Conservation (phyloP, 1,140 invertebrate species). For the Neuroterus valhalla region DNA sequence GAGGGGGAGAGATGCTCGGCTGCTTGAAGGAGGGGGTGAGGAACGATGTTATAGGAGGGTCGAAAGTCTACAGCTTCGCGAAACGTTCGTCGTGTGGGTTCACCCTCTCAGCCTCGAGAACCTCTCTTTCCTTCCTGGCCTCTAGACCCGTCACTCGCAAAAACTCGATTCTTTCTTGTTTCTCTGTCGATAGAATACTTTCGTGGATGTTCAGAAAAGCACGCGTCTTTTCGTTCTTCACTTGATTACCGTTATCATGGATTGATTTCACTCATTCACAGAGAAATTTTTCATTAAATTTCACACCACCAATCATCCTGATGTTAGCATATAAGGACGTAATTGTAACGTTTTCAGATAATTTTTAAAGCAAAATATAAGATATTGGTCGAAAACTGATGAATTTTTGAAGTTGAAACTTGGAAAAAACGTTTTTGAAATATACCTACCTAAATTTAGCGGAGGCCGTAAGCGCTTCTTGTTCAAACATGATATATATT, state of each 20-base stretch:
- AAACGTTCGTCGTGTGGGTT: constrained; percentile 29
- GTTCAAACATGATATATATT: no score
- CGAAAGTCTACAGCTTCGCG: constrained; percentile 54
- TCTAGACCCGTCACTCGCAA: constrained; percentile 15
- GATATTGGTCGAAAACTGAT: no score
- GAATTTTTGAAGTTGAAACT: no score
- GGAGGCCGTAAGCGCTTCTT: no score
- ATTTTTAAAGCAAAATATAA: no score
- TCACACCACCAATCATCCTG: no score
- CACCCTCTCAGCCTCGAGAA: neutral
- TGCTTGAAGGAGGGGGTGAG: constrained; percentile 41
- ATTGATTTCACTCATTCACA: neutral
- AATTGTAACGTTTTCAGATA: no score
- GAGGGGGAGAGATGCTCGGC: constrained; percentile 46
- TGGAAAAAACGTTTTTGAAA: no score
- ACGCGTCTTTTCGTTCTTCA: neutral
- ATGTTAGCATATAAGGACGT: no score
- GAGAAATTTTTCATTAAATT: no score
- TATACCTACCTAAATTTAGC: no score
- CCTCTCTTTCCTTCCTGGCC: neutral
- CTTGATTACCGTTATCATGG: constrained; percentile 11
- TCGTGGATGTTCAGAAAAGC: neutral
- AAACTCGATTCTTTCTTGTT: constrained; percentile 20
- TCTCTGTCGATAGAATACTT: constrained; percentile 8
- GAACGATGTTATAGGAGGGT: constrained; percentile 46